A percentile compares a stretch with the other conserved stretches of the same genome.
These are phyloP conservation scores for Selene dorsalis DNA, from an alignment of 2,797 vertebrate genomes.

Conservation along the genomic window DNA sequence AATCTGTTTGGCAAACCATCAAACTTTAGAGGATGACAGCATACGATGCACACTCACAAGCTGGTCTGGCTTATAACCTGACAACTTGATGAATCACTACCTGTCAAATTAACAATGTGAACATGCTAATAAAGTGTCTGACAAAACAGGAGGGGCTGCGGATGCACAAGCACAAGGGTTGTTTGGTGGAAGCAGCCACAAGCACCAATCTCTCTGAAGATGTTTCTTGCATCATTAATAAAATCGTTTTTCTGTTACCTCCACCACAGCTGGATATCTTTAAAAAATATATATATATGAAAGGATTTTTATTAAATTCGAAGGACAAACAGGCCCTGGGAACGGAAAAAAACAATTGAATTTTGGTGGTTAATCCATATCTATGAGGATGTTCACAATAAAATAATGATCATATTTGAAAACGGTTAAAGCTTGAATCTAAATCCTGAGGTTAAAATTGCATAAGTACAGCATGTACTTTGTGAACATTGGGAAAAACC, in stretches of 20 bases:
- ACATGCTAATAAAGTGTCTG: constrained; percentile 10
- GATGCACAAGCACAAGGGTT: constrained; percentile 18
- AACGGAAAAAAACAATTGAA: background rate
- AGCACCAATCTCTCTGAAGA: constrained; percentile 14
- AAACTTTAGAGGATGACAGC: background rate
- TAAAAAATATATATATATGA: constrained; percentile 7
- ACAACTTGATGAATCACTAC: background rate
- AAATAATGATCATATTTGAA: background rate
- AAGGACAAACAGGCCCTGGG: constrained; percentile 20
- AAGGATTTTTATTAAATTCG: constrained; percentile 20
- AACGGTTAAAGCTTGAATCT: background rate
- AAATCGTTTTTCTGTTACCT: background rate
- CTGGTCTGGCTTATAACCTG: background rate
- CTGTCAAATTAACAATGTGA: constrained; percentile 9
- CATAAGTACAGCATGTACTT: too few species aligned
- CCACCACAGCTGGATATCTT: background rate
- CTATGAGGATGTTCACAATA: background rate
- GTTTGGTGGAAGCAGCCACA: constrained; percentile 18
- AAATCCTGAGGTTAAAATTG: background rate
- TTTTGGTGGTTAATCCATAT: constrained; percentile 9
- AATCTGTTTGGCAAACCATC: background rate
- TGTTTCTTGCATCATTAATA: constrained; percentile 5
- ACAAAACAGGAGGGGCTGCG: constrained; percentile 3
- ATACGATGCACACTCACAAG: too few species aligned
- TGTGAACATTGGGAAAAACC: too few species aligned